Base-by-base conservation (phyloP, 2,888 invertebrate genomes). In the Drosophila gaucha region DNA sequence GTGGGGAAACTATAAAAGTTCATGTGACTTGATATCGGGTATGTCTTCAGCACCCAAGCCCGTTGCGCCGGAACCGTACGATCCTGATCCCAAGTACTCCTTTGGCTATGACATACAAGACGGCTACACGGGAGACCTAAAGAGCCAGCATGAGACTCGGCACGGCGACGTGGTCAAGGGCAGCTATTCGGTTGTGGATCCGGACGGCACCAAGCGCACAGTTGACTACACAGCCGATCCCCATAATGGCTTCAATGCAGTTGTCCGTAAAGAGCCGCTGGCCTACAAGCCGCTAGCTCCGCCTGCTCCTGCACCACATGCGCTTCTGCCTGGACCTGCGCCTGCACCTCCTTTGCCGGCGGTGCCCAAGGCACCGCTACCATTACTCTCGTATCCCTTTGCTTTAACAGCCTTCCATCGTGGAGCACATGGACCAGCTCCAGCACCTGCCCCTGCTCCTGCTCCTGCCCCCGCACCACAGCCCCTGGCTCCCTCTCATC, bases 151-250 rank as follows among this genome's bases (percentile, higher is more conserved):
- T 72, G 94, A 94, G 92, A 93, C 93, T 63, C 94, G 94, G 65
- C 92, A 92, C 70, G 94, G 94, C n/a, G 94, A 94, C 91, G 93
- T 93, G 76, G 94, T 94, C 41, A 93, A 93, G 88, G 94, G 92
- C 90, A 94, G 92, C 71, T 93, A 93, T 82, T 93, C 93, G 6
- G 88, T 93, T 8, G 89, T 90, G 22, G 93, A 93, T 76, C 93
- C 94, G 24, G 94, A 94, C 86, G 94, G 94, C 78, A 94, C 93
- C 56, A 93, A 93, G 89, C 93, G 94, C 73, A 94, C 93, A 28
- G 94, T 94, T 0, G 94, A 94, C 73, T 94, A 94, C 86, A 92
- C 92, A 2, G 92, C 93, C 33, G 93, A 93, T 83, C 91, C 92
- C n/a, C 89, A 92, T 66, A 90, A 93, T 76, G 93, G 91, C 33